Evolutionary conservation across 35 echinoderm and acorn worm genomes (phyloP).

Genomic region (Heliocidaris erythrogramma): DNA sequence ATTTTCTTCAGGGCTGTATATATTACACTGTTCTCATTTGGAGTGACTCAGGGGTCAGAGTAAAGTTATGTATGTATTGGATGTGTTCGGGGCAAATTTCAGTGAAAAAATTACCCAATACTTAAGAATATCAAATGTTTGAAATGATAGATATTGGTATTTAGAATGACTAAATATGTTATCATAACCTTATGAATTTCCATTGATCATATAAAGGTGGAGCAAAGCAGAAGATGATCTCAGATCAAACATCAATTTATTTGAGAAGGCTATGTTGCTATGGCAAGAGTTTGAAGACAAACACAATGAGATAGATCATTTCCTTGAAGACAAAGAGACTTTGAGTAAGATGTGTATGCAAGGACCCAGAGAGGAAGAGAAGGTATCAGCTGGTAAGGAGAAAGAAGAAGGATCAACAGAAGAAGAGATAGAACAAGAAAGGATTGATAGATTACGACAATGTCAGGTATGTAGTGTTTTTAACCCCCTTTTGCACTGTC

Average conservation of each 20-base stretch:
- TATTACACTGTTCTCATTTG: too few species aligned
- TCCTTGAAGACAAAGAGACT: constrained; percentile 70
- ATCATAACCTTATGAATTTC: neutral
- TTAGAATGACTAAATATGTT: neutral
- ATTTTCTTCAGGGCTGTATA: too few species aligned
- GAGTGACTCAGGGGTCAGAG: too few species aligned
- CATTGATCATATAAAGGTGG: constrained; percentile 59
- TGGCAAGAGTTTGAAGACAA: constrained; percentile 87
- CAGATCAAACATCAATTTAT: constrained; percentile 70
- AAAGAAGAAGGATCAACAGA: constrained; percentile 2
- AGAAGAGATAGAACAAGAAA: constrained; percentile 36
- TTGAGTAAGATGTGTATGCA: constrained; percentile 38
- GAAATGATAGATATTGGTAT: too few species aligned
- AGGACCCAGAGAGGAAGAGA: constrained; percentile 52
- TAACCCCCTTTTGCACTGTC: neutral
- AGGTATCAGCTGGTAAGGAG: constrained; percentile 31
- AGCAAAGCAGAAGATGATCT: constrained; percentile 81
- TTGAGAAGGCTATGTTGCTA: constrained; percentile 82
- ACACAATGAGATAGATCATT: constrained; percentile 58
- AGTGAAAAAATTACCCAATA: too few species aligned
- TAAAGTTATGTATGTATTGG: too few species aligned
- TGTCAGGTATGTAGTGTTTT: constrained; percentile 23
- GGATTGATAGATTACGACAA: neutral
- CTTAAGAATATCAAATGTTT: too few species aligned
- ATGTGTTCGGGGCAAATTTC: too few species aligned